phyloP scores from a whole-genome alignment of 2,113 vertebrate species.

The Typhlomys cinereus region DNA sequence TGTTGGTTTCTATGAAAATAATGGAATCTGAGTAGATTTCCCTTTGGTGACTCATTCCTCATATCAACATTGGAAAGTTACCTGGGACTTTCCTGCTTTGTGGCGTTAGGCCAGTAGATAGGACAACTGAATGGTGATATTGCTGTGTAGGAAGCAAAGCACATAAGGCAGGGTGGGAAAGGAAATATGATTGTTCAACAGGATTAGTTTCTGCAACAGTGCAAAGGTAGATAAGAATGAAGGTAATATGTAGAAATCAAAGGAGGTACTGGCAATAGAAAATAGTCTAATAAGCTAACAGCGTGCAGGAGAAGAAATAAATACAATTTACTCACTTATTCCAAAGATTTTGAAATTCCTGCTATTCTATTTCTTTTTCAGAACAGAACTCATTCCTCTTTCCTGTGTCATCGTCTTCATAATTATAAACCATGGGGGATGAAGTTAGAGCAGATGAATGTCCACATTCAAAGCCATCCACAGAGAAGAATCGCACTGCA shows the following conservation, averaged over 20 bases:
- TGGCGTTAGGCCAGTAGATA: neutral
- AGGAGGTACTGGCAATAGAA: neutral
- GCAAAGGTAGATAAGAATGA: conserved; percentile 17
- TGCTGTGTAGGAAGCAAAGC: neutral
- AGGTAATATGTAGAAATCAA: neutral
- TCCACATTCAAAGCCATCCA: conserved; percentile 47
- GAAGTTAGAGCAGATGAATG: neutral
- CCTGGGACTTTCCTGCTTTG: neutral
- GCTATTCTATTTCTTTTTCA: conserved; percentile 15
- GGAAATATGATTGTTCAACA: conserved; percentile 2
- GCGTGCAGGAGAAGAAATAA: conserved; percentile 25
- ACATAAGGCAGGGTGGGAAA: neutral
- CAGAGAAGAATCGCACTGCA: conserved; percentile 39
- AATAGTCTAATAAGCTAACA: neutral
- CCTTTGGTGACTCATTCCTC: neutral
- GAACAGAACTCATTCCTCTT: conserved; percentile 4
- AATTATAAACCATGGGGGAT: conserved; percentile 76
- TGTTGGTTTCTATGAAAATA: neutral
- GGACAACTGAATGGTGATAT: neutral
- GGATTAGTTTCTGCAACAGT: neutral
- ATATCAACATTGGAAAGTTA: conserved; percentile 29
- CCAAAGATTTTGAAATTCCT: neutral
- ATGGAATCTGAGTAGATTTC: neutral
- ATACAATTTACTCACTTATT: neutral
- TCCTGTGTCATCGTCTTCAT: neutral